Conservation (phyloP, 2,113 vertebrate genomes). For the Lasiurus cinereus region DNA sequence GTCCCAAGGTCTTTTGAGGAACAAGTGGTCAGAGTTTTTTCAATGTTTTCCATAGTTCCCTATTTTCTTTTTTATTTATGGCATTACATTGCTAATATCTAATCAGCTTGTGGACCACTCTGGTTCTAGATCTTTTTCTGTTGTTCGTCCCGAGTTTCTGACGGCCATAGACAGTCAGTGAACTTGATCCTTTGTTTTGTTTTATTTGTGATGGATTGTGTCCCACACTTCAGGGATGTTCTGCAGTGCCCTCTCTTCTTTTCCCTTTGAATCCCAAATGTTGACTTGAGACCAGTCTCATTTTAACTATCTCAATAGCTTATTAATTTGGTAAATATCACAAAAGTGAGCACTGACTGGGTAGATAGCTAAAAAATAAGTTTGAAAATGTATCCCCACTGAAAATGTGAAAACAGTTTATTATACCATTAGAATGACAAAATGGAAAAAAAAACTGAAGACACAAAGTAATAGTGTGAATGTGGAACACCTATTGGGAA, state of each 20-base stretch:
- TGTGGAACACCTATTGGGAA: neutral
- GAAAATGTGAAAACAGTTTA: neutral
- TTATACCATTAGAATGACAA: neutral
- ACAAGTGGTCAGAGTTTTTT: neutral
- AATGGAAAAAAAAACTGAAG: neutral
- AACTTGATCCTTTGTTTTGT: neutral
- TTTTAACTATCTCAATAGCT: neutral
- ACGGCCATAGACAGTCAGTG: neutral
- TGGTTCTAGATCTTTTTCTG: neutral
- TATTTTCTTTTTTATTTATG: neutral
- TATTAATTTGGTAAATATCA: neutral
- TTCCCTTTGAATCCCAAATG: neutral
- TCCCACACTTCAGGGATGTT: neutral
- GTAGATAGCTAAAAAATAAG: neutral
- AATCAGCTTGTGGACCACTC: neutral
- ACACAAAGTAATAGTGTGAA: neutral
- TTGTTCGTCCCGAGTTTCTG: neutral
- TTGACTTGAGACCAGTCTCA: constrained; percentile 2
- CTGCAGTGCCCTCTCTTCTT: neutral
- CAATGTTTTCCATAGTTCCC: neutral
- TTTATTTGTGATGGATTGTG: neutral
- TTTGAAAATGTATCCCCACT: neutral
- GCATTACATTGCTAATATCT: neutral
- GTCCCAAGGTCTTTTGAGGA: neutral
- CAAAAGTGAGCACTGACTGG: constrained; percentile 15